Conservation (phyloP, 2,888 invertebrate species). For the Prionchulus punctatus region DNA sequence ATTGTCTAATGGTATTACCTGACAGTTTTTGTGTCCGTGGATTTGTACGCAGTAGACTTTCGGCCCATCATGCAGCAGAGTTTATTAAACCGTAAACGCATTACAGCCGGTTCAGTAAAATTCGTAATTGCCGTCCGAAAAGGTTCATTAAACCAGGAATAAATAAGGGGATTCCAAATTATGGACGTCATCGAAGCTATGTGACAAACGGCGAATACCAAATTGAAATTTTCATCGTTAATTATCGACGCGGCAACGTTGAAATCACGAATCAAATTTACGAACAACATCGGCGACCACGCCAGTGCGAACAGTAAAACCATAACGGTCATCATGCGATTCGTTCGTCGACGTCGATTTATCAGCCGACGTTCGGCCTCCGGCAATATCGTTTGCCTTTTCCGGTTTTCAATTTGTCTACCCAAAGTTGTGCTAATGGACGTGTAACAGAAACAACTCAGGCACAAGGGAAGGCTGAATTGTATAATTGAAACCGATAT, state of each 20-base stretch:
- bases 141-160: background rate
- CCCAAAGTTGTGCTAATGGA: slow-evolving; percentile 13
- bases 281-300: slow-evolving; percentile 36
- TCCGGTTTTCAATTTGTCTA: background rate
- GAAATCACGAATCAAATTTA: slow-evolving; percentile 21
- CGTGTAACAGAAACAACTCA: slow-evolving; percentile 22
- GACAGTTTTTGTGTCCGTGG: too few species aligned
- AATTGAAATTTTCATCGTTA: background rate
- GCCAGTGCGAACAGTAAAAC: slow-evolving; percentile 36
- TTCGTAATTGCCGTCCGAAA: background rate
- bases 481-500: slow-evolving; percentile 22
- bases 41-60: too few species aligned
- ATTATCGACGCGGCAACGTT: background rate
- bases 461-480: slow-evolving; percentile 27
- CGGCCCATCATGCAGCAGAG: too few species aligned
- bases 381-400: background rate
- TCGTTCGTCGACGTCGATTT: slow-evolving; percentile 30
- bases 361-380: slow-evolving; percentile 15
- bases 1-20: too few species aligned
- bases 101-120: too few species aligned
- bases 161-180: background rate
- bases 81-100: too few species aligned
- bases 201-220: slow-evolving; percentile 1
- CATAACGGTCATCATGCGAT: slow-evolving; percentile 38
- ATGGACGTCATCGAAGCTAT: background rate